A percentile compares a stretch with the other conserved stretches of the same genome.
Evolutionary conservation across 2,113 vertebrate species (phyloP).

Genomic region (Falco punctatus): DNA sequence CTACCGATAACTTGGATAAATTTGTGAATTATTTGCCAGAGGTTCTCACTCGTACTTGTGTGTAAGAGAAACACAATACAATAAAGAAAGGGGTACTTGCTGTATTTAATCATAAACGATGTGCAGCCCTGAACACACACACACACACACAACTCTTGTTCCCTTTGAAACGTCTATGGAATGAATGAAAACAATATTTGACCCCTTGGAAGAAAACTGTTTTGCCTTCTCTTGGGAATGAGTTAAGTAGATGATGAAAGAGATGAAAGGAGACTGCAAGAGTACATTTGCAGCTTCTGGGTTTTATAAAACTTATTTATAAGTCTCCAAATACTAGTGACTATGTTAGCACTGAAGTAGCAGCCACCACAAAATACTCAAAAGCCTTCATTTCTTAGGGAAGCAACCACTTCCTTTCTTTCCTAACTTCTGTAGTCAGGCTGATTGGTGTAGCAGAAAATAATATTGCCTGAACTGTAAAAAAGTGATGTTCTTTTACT

Average conservation of each 20-base stretch:
- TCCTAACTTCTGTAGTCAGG: neutral
- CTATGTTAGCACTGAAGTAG: neutral
- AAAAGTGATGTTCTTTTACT: neutral
- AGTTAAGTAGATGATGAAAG: neutral
- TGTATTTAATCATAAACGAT: neutral
- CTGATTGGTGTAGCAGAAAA: neutral
- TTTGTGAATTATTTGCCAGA: neutral
- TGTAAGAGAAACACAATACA: neutral
- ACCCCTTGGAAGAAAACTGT: neutral
- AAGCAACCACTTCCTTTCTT: neutral
- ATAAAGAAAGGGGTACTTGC: neutral
- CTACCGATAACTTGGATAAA: neutral
- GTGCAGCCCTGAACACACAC: neutral
- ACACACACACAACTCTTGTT: neutral
- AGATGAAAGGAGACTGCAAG: neutral
- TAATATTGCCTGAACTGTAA: neutral
- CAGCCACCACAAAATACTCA: neutral
- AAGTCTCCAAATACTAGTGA: neutral
- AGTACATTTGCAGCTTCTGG: neutral
- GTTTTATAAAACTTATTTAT: neutral
- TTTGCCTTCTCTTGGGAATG: neutral
- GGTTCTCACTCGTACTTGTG: neutral
- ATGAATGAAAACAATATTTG: conserved; percentile 8
- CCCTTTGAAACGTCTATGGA: neutral
- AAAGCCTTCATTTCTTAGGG: neutral